A percentile compares a stretch with the other conserved stretches of the same genome.
These are phyloP conservation scores for Sternarchorhynchus goeldii DNA, from an alignment of 2,797 vertebrate species.

Conservation along the genomic window DNA sequence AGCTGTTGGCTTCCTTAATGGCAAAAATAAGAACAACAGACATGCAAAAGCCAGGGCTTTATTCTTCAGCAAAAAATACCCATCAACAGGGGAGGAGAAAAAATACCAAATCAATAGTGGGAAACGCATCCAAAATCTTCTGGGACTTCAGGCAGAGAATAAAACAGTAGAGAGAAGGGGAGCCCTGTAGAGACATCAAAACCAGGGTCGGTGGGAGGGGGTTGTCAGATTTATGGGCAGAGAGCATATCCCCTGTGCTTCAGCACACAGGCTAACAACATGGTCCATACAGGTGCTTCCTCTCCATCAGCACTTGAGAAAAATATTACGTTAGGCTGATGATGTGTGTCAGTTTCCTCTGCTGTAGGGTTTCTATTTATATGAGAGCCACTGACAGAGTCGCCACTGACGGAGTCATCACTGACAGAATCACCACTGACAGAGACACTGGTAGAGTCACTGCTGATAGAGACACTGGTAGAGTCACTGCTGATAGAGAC, in stretches of 20 bases:
- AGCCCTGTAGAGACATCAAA: neutral
- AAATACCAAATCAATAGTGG: neutral
- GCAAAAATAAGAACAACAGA: neutral
- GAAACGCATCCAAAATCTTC: too few relatives aligned
- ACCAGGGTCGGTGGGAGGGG: neutral
- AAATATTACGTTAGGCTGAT: slow-evolving; percentile 63
- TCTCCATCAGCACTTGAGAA: slow-evolving; percentile 60
- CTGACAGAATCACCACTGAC: too few relatives aligned
- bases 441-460: too few relatives aligned
- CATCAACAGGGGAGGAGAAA: neutral
- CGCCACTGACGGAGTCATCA: too few relatives aligned
- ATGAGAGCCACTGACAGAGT: neutral
- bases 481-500: too few relatives aligned
- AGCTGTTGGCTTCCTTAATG: slow-evolving; percentile 7
- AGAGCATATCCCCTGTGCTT: slow-evolving; percentile 18
- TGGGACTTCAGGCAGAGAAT: neutral
- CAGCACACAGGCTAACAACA: slow-evolving; percentile 42
- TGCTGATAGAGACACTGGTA: too few relatives aligned
- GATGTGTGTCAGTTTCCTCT: slow-evolving; percentile 44
- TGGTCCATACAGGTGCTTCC: slow-evolving; percentile 72
- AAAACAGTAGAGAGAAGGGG: neutral
- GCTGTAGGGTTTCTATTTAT: slow-evolving; percentile 51
- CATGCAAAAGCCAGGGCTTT: too few relatives aligned
- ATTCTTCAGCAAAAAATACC: too few relatives aligned
- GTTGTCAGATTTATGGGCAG: slow-evolving; percentile 18